Conservation (phyloP, 2,797 vertebrate species). For the Ambastaia sidthimunki region DNA sequence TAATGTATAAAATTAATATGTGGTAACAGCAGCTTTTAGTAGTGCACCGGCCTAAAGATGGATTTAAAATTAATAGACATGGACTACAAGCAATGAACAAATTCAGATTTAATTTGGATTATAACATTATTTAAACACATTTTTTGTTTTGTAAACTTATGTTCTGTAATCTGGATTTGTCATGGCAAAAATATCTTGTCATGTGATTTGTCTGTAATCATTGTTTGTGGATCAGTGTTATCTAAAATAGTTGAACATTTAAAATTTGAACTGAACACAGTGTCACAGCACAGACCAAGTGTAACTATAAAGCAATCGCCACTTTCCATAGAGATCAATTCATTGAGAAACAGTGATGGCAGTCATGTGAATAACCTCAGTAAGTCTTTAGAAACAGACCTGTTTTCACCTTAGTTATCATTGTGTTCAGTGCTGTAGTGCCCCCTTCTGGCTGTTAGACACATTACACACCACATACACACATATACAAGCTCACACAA, state of each 20-base stretch:
- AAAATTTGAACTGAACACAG: not conserved
- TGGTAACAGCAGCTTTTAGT: not conserved
- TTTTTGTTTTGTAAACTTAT: not conserved
- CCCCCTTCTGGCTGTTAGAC: slow-evolving; percentile 72
- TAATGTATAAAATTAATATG: not conserved
- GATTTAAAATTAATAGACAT: not conserved
- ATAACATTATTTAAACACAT: not conserved
- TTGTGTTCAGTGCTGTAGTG: slow-evolving; percentile 67
- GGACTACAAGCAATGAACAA: not conserved
- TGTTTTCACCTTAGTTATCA: slow-evolving; percentile 47
- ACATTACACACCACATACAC: slow-evolving; percentile 39
- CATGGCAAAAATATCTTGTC: no score
- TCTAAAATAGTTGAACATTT: not conserved
- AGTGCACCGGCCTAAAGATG: not conserved
- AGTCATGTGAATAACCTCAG: not conserved
- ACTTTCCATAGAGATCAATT: not conserved
- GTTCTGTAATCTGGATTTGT: no score
- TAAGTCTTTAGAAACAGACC: slow-evolving; percentile 37
- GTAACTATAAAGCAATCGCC: not conserved
- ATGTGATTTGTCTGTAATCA: no score
- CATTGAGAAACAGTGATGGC: no score
- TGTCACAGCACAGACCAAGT: not conserved
- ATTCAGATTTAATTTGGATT: not conserved
- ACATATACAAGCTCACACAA: slow-evolving; percentile 1
- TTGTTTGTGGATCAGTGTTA: no score